Evolutionary conservation across 1,140 invertebrate species (phyloP), one percentile per base, ranked within the genome.

Genomic region (Tetramorium alpestre): DNA sequence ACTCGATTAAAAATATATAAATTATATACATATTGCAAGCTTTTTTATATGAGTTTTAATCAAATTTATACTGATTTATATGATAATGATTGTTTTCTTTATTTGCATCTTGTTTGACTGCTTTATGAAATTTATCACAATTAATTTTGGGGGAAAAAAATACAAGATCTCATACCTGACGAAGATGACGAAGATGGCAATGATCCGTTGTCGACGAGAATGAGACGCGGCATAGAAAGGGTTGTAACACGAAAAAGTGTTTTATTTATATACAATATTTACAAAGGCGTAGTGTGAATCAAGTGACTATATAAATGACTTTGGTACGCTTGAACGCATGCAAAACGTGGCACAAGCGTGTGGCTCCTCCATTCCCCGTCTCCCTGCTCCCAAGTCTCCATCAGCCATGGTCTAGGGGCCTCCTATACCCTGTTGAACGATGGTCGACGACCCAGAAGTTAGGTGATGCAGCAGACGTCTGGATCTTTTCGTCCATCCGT

Each of bases 241-340:
- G 41, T 41, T 47, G 44, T 73, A 91, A 92, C 90, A 91, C 75
- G 87, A 92, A 92, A 93, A 90, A 92, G 90, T 93, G 91, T 93
- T 92, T 93, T 92, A 93, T 94, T 93, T 94, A 94, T 94, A 91
- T 94, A 94, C 93, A 94, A 93, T 94, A 94, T 94, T 94, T 94
- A 94, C 93, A 94, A 93, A 92, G 85, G 88, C 81, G 89, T 92
- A 90, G 88, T 90, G 85, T 91, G 80, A 85, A 81, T 93, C 87
- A 77, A 89, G 62, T 93, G 88, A 84, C 81, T 93, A 92, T 93
- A 92, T 90, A 90, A 92, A 93, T 92, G 84, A 90, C 64, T 86
- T 89, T 49, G 62, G 87, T 89, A 87, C 88, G 89, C 88, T 91
- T 60, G 65, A 92, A 87, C 81, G 76, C 82, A 88, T 86, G 90